Evolutionary conservation across 2,113 vertebrate species (phyloP), one percentile per base, ranked within the genome.

Genomic region (Rhinogobius similis): DNA sequence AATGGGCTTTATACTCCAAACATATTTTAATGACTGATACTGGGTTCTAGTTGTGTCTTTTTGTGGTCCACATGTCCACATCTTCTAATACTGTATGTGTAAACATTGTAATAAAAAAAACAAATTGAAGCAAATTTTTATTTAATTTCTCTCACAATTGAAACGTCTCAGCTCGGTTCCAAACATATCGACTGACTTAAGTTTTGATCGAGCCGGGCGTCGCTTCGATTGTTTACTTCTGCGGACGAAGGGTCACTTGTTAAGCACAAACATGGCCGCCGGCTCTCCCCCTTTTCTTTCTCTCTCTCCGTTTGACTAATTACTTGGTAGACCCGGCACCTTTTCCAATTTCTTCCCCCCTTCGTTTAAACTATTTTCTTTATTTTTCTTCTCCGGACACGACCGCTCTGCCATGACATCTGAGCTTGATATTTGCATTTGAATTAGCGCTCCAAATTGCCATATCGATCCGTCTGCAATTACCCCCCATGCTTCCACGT

Each of bases 291-390:
- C 76, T 21, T 12, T n/a, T 52, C 9, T 52, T 4, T 52, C 50
- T 52, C 78, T 85, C 85, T 88, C 75, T 78, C 81, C 79, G 82
- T 82, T 90, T 90, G 79, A 79, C 79, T 91, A 90, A 92, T 90
- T 86, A 83, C 89, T 83, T 88, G 36, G 82, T 81, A 86, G 87
- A 85, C 81, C 73, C 65, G 78, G 41, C 46, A 32, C 79, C 81
- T 78, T 58, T 27, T 27, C 14, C 26, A 16, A 76, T 78, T 87
- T 81, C n/a, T 81, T 74, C 61, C 82, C 56, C 32, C 56, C 43
- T 67, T 50, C 68, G 77, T 58, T 62, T 67, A 79, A 65, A 63
- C 52, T 68, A 56, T 75, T 78, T 64, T 0, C 76, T 41, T 75
- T 71, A 44, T 79, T 82, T 79, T 69, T 65, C 65, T 78, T 44